Percentiles rank a stretch among this genome's conserved stretches.
These are phyloP conservation scores for Teleopsis dalmanni DNA, from an alignment of 1,140 invertebrate genomes.

Conservation along the genomic window DNA sequence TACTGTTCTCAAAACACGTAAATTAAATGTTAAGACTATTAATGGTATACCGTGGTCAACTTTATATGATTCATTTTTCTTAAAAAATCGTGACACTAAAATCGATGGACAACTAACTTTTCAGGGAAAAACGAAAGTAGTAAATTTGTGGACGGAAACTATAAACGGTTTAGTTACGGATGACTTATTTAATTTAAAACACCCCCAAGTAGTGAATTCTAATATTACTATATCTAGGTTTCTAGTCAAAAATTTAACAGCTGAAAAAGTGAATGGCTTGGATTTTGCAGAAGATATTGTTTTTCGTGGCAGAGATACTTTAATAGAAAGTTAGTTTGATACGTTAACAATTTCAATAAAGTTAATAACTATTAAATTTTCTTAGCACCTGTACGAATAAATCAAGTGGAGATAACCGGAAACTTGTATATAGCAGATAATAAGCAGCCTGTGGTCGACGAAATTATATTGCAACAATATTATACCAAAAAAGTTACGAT, in stretches of 20 bases:
- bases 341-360: not conserved
- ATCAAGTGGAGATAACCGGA: constrained; percentile 26
- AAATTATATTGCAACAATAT: constrained; percentile 24
- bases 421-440: constrained; percentile 10
- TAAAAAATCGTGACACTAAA: constrained; percentile 22
- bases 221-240: constrained; percentile 31
- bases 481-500: constrained; percentile 27
- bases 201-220: constrained; percentile 23
- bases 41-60: constrained; percentile 26
- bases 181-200: constrained; percentile 28
- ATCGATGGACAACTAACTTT: constrained; percentile 25
- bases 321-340: constrained; percentile 26
- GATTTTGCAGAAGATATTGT: constrained; percentile 32
- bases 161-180: constrained; percentile 26
- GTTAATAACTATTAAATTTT: not conserved
- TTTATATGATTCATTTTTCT: constrained; percentile 28
- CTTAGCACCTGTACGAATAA: constrained; percentile 30
- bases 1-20: not conserved
- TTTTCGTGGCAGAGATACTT: constrained; percentile 16
- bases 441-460: constrained; percentile 5
- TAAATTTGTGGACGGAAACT: constrained; percentile 16
- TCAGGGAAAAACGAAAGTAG: constrained; percentile 16
- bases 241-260: constrained; percentile 22
- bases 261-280: constrained; percentile 22
- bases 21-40: constrained; percentile 24